These are phyloP conservation scores for Gobionotothen gibberifrons DNA, from an alignment of 2,797 vertebrate genomes.

Conservation along the genomic window DNA sequence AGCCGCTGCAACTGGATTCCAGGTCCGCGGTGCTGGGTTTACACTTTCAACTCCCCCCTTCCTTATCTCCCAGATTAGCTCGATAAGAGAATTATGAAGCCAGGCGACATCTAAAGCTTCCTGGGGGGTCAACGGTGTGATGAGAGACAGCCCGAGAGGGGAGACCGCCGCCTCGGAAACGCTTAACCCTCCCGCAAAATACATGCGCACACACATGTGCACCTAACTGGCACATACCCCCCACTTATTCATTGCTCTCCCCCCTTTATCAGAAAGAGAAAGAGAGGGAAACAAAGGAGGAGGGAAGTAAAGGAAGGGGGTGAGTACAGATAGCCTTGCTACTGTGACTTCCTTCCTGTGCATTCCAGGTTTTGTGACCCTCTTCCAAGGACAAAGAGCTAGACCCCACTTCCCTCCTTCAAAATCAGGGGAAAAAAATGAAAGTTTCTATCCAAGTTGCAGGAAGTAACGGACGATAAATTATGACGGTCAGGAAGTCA, in stretches of 20 bases:
- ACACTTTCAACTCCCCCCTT: constrained; percentile 85
- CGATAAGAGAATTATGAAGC: constrained; percentile 90
- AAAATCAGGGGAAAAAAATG: constrained; percentile 45
- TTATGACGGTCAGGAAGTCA: constrained; percentile 64
- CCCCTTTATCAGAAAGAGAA: constrained; percentile 73
- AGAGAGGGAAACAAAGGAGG: constrained; percentile 74
- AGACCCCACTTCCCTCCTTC: constrained; percentile 51
- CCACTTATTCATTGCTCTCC: constrained; percentile 61
- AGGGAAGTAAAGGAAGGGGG: constrained; percentile 72
- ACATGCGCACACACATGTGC: constrained; percentile 51
- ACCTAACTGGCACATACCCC: constrained; percentile 54
- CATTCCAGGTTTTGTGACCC: constrained; percentile 85
- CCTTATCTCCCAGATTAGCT: constrained; percentile 86
- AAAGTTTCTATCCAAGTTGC: constrained; percentile 35
- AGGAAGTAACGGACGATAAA: constrained; percentile 67
- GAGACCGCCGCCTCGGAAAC: constrained; percentile 77
- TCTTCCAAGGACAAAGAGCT: constrained; percentile 81
- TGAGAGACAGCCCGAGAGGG: constrained; percentile 86
- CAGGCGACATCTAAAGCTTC: constrained; percentile 87
- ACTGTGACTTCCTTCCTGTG: constrained; percentile 82
- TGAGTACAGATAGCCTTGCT: constrained; percentile 79
- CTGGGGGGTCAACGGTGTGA: constrained; percentile 87
- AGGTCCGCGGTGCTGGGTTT: constrained; percentile 80
- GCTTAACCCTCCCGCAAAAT: constrained; percentile 70
- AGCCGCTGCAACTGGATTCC: constrained; percentile 81